Conservation (phyloP, 2,888 invertebrate genomes). For the Microdon myrmicae region DNA sequence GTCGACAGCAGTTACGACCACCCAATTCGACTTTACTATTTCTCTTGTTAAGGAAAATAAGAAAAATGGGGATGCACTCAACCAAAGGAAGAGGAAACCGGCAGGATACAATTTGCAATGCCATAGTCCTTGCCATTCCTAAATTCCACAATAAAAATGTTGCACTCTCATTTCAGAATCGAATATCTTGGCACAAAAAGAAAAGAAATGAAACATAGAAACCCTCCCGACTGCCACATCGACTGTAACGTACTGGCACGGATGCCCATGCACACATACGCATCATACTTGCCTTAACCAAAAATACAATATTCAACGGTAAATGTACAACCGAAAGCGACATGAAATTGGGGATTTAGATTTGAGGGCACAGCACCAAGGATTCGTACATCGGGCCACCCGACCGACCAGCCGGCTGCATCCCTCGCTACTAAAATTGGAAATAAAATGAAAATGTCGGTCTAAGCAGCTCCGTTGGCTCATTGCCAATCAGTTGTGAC, state of each 20-base stretch:
- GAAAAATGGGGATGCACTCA: conserved; percentile 23
- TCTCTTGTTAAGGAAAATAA: not conserved
- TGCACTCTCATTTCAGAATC: conserved; percentile 38
- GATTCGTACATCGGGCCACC: not conserved
- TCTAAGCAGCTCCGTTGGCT: conserved; percentile 47
- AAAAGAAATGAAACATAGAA: conserved; percentile 24
- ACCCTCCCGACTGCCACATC: conserved; percentile 36
- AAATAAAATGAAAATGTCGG: conserved; percentile 42
- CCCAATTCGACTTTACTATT: conserved; percentile 1
- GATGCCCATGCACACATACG: too few species aligned
- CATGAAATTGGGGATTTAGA: conserved; percentile 44
- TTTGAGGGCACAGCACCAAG: conserved; percentile 18
- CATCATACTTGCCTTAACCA: conserved; percentile 32
- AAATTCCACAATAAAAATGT: conserved; percentile 45
- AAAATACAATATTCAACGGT: conserved; percentile 20
- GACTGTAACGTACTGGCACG: conserved; percentile 41
- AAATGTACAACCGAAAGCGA: conserved; percentile 48
- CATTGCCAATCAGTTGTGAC: conserved; percentile 52
- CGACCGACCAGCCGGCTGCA: conserved; percentile 8
- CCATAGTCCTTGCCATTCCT: conserved; percentile 25
- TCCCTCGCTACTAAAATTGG: conserved; percentile 8
- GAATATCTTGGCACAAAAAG: conserved; percentile 10
- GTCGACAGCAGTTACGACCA: conserved; percentile 18
- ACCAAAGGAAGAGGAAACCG: conserved; percentile 35
- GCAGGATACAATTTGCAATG: conserved; percentile 48